These are phyloP conservation scores for Limnothrissa miodon DNA, from an alignment of 2,113 vertebrate species.

Conservation along the genomic window DNA sequence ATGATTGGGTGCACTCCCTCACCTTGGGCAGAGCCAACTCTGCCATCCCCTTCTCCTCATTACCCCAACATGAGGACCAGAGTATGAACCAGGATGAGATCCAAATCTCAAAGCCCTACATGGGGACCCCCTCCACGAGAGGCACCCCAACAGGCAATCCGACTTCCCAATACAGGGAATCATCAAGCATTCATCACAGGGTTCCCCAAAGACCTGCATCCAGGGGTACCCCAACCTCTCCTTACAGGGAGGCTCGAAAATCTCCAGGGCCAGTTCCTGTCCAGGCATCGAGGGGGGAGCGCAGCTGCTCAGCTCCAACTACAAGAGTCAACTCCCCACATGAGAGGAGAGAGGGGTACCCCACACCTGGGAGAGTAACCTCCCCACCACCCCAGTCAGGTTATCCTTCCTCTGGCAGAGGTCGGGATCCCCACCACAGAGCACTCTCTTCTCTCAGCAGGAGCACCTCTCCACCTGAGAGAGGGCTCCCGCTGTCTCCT, in stretches of 20 bases:
- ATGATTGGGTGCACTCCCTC: slow-evolving; percentile 70
- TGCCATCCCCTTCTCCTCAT: not conserved
- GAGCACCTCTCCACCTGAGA: not conserved
- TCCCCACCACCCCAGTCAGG: not conserved
- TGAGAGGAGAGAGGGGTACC: not conserved
- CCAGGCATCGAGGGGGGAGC: not conserved
- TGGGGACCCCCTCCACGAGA: not conserved
- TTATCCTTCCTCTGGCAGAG: not conserved
- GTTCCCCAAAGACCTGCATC: not conserved
- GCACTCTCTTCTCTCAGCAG: not conserved
- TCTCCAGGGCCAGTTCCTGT: not conserved
- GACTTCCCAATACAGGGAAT: not conserved
- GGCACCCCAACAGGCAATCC: not conserved
- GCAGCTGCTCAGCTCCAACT: not conserved
- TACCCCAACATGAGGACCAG: not conserved
- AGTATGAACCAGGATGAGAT: not conserved
- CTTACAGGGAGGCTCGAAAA: not conserved
- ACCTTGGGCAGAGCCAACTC: slow-evolving; percentile 58
- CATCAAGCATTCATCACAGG: not conserved
- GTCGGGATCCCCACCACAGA: not conserved
- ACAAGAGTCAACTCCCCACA: not conserved
- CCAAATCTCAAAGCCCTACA: not conserved
- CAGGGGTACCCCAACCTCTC: not conserved
- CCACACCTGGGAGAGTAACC: not conserved
- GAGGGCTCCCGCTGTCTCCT: not conserved